phyloP scores from a whole-genome alignment of 2,113 vertebrate genomes.

The Neolamprologus hecqui region DNA sequence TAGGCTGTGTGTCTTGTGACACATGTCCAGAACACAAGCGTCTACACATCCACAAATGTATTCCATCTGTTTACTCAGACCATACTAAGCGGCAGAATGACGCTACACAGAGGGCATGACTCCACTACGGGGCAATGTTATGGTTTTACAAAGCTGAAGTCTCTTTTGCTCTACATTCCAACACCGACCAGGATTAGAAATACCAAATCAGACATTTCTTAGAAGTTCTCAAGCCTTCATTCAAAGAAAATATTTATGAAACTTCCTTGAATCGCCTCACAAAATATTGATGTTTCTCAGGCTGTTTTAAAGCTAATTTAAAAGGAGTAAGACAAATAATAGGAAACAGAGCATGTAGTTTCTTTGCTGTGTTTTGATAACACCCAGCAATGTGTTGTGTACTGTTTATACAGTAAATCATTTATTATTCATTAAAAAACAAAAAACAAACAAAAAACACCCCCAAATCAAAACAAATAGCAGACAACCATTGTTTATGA shows the following conservation, averaged over 20 bases:
- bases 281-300: not conserved
- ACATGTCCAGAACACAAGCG: not conserved
- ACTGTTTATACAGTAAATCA: not conserved
- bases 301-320: not conserved
- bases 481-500: too few species aligned
- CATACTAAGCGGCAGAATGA: not conserved
- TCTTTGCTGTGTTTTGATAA: not conserved
- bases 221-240: not conserved
- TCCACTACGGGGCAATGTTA: not conserved
- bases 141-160: not conserved
- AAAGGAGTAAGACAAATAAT: not conserved
- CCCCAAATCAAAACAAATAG: not conserved
- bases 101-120: not conserved
- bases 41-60: not conserved
- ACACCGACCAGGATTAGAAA: not conserved
- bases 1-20: not conserved
- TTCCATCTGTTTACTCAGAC: not conserved
- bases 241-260: not conserved
- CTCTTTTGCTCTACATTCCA: not conserved
- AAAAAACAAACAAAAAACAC: not conserved
- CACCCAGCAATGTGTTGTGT: not conserved
- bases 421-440: not conserved
- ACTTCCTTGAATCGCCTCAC: not conserved
- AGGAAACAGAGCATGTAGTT: not conserved
- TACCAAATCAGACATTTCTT: not conserved